Evolutionary conservation across 2,797 vertebrate genomes (phyloP).

Genomic region (Borostomias antarcticus): DNA sequence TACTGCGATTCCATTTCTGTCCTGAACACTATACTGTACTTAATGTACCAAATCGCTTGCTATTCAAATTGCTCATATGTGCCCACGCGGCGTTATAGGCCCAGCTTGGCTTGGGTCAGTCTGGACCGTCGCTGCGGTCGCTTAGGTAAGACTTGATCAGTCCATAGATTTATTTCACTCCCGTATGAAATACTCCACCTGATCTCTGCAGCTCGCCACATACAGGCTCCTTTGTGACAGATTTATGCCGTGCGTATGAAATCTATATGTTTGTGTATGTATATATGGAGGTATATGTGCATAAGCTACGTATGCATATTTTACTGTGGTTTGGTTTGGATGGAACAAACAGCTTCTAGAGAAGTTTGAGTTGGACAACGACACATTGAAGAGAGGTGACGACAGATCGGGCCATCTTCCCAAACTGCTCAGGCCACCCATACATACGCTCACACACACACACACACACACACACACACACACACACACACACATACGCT

Average conservation of each 20-base stretch:
- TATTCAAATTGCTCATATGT: too few species aligned
- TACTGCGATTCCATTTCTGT: too few species aligned
- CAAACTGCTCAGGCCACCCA: not conserved
- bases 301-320: not conserved
- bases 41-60: too few species aligned
- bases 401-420: not conserved
- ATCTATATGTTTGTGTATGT: slow-evolving; percentile 13
- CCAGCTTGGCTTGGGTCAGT: too few species aligned
- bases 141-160: not conserved
- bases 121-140: not conserved
- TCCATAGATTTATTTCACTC: slow-evolving; percentile 4
- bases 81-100: too few species aligned
- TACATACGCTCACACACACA: too few species aligned
- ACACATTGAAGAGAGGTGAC: slow-evolving; percentile 8
- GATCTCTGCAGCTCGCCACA: not conserved
- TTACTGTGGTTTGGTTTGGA: slow-evolving; percentile 23
- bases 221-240: slow-evolving; percentile 1
- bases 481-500: not conserved
- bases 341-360: slow-evolving; percentile 1
- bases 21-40: too few species aligned
- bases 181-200: not conserved
- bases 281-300: not conserved
- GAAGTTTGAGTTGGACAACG: slow-evolving; percentile 18
- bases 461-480: not conserved
- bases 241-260: not conserved